Base-by-base conservation (phyloP, 2,888 invertebrate genomes). In the Cecidostiba fungosa region DNA sequence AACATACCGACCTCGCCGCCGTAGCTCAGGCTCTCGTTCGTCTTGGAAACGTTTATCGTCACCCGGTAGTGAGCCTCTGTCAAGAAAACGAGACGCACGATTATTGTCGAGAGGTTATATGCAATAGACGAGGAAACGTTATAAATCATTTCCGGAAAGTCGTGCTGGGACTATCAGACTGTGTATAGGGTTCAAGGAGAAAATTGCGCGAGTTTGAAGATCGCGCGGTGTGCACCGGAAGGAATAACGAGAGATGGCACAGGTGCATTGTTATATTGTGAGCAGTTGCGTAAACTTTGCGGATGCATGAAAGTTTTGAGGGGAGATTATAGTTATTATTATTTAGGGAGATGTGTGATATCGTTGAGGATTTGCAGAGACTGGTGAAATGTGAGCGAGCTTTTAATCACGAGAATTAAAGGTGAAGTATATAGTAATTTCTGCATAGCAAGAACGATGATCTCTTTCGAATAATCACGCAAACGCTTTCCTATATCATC, bases 1-100 rank as follows among this genome's bases (percentile, higher is more conserved):
- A 97, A 94, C 87, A 96, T 95, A 0, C 97, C 97, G 3, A 97
- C 95, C 91, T 97, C 97, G 0, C 97, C 97, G 0, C 97, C 97
- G 91, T 97, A 97, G 73, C 54, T 83, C 81, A 94, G 92, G 90
- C 97, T 97, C 89, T 96, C 96, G 32, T 95, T 94, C 0, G 96
- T 96, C 87, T 96, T 96, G 0, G 97, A 97, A 73, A 98, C 96
- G 88, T 96, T 95, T 23, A 98, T 94, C 0, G 95, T 95, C 14
- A 98, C 95, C 90, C 96, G 95, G 91, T 97, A 98, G 91, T 98
- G 98, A 6, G 95, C 95, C 89, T 96, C 98, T 97, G 93, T 26
- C 16, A 14, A 29, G 10, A 16, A 16, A 54, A 70, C 47, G 2
- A 80, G n/a, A 81, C 3, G 14, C 26, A 16, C 36, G 12, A 16